Conservation (phyloP, 2,113 vertebrate species). For the Uria lomvia region DNA sequence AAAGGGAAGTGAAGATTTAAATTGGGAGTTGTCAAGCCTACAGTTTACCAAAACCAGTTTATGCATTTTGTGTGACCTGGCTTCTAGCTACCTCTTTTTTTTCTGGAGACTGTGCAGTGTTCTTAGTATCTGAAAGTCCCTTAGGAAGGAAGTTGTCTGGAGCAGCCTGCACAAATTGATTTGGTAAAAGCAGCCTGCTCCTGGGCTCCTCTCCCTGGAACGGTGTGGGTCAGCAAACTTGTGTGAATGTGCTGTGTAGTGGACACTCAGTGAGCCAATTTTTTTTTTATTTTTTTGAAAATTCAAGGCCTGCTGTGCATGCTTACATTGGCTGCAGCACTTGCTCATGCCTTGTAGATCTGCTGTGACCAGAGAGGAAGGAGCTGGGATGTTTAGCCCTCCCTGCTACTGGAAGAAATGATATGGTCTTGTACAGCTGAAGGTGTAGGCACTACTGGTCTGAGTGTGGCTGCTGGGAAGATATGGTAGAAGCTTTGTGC, state of each 20-base stretch:
- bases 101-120: background rate
- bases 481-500: background rate
- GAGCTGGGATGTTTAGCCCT: background rate
- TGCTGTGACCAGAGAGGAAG: background rate
- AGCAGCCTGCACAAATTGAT: background rate
- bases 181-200: background rate
- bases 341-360: background rate
- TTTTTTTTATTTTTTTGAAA: background rate
- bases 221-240: background rate
- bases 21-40: background rate
- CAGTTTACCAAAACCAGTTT: background rate
- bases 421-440: background rate
- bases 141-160: background rate
- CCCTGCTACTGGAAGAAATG: background rate
- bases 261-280: background rate
- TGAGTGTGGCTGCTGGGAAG: background rate
- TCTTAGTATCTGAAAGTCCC: background rate
- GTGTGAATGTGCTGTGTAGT: background rate
- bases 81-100: background rate
- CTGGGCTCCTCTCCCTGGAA: background rate
- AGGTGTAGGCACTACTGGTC: background rate
- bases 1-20: background rate
- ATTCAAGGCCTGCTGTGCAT: accelerated
- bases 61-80: background rate
- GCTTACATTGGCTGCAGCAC: accelerated